Base-by-base conservation (phyloP, 2,113 vertebrate species). In the Ondatra zibethicus region DNA sequence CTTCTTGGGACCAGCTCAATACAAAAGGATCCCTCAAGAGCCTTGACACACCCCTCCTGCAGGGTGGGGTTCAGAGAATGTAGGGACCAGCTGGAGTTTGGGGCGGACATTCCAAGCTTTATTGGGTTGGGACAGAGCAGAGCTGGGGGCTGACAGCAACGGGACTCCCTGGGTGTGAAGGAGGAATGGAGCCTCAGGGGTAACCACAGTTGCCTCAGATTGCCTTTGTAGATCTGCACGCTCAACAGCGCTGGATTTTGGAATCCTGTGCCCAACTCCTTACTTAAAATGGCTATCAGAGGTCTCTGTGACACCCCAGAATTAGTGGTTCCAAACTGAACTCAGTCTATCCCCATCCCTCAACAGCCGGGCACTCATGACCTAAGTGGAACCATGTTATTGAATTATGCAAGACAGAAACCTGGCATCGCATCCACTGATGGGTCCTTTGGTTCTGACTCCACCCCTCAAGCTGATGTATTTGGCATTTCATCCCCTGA, bases 1-100 rank as follows among this genome's bases (percentile, higher is more conserved):
- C 90, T 86, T 72, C 72, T 92, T 81, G 80, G 66, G 92, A 91
- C 31, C 47, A 88, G 80, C 81, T 93, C 21, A 70, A 88, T 70
- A 96, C 47, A 91, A 81, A 90, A 89, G 80, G 94, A 66, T 91
- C n/a, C 42, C 52, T 12, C 25, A 63, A 55, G 45, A 95, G 76
- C 39, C 12, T 7, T 0, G 29, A 50, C 50, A 91, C 16, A 92
- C 36, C 45, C 42, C 6, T 84, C 14, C n/a, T 45, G 66, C 14
- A 91, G 47, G 33, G 52, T 85, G 39, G 23, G 58, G 25, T 77
- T 96, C 63, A 27, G 78, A 90, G 50, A 93, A 89, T 70, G 29
- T 63, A 95, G 65, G 23, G 4, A 3, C 55, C 10, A 77, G n/a
- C 13, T 72, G 63, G 39, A 89, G 17, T 0, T 7, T 11, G 17